These are phyloP conservation scores for Calephelis virginiensis DNA, from an alignment of 1,140 invertebrate species.

Conservation along the genomic window DNA sequence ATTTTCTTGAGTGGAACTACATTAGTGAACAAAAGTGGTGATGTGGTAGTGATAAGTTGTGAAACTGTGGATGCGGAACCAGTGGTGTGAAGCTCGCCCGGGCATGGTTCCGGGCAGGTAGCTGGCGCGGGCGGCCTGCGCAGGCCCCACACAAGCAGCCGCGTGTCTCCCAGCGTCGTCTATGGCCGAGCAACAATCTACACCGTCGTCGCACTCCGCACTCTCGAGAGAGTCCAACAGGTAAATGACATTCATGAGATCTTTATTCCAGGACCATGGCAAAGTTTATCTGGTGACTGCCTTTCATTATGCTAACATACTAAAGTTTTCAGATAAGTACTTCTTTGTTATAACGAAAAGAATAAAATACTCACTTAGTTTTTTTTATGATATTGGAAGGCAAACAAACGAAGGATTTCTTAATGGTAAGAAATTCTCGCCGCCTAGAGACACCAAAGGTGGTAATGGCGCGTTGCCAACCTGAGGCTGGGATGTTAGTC, in stretches of 20 bases:
- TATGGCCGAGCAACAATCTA: slow-evolving; percentile 78
- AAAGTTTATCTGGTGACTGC: no score
- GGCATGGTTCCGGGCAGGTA: slow-evolving; percentile 78
- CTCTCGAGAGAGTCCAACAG: slow-evolving; percentile 77
- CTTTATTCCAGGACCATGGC: no score
- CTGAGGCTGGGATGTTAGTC: no score
- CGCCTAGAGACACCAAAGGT: no score
- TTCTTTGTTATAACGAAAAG: no score
- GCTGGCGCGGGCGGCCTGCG: slow-evolving; percentile 75
- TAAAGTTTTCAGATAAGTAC: no score
- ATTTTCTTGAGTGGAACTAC: slow-evolving; percentile 33
- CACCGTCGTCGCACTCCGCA: slow-evolving; percentile 78
- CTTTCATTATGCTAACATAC: no score
- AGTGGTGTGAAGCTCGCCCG: slow-evolving; percentile 63
- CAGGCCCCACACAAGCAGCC: slow-evolving; percentile 75
- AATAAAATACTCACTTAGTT: no score
- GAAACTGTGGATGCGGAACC: slow-evolving; percentile 59
- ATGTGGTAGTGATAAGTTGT: slow-evolving; percentile 52
- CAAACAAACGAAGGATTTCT: no score
- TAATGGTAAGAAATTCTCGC: no score
- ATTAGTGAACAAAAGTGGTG: slow-evolving; percentile 40
- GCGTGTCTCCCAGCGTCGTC: slow-evolving; percentile 75
- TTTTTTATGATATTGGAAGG: no score
- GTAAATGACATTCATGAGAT: slow-evolving; percentile 37
- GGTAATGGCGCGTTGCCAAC: no score